phyloP scores from a whole-genome alignment of 2,113 vertebrate species.

The Syrrhaptes paradoxus region DNA sequence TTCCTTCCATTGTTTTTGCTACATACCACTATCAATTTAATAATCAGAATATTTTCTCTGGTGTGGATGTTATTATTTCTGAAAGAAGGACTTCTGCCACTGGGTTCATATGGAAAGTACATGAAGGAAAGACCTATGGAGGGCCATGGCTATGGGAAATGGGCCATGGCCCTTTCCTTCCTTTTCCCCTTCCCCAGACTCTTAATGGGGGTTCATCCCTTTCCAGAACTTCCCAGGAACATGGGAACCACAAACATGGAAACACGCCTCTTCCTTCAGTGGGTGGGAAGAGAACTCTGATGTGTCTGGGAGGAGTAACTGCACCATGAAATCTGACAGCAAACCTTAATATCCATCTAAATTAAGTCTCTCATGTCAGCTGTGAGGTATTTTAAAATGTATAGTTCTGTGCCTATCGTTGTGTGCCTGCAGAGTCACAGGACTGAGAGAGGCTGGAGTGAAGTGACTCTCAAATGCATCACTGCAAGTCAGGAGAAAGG shows the following conservation, averaged over 20 bases:
- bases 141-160: not conserved
- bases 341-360: not conserved
- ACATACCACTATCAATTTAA: not conserved
- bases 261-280: not conserved
- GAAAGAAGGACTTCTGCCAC: not conserved
- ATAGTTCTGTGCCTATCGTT: not conserved
- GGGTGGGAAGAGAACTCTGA: not conserved
- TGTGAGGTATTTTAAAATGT: not conserved
- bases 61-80: not conserved
- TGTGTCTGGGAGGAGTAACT: not conserved
- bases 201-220: not conserved
- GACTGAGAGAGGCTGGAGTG: not conserved
- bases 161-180: not conserved
- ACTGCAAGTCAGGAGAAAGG: not conserved
- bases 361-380: not conserved
- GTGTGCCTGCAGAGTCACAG: not conserved
- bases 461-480: not conserved
- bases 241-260: not conserved
- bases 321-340: not conserved
- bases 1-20: not conserved
- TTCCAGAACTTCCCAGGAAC: not conserved
- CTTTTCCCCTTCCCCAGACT: not conserved
- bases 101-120: not conserved
- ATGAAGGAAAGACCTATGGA: not conserved
- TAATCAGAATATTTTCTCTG: not conserved